Evolutionary conservation across 37 sponge, comb jelly and placozoan species (phyloP).

Genomic region (Theonella swinhoei): DNA sequence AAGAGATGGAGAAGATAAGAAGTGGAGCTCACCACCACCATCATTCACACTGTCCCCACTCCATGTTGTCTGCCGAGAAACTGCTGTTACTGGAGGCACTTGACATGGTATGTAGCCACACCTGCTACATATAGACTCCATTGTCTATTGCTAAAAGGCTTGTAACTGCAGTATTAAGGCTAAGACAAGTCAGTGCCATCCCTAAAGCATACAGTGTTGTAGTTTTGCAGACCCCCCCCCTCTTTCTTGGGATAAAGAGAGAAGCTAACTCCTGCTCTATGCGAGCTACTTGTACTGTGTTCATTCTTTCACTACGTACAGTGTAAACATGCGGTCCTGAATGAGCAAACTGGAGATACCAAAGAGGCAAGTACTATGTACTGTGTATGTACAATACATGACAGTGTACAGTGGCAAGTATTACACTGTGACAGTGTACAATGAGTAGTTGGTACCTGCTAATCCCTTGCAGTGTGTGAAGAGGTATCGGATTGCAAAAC

Average conservation of each 20-base stretch:
- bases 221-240: too few species aligned
- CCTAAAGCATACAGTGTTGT: too few species aligned
- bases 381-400: too few species aligned
- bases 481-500: conserved; percentile 55
- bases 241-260: too few species aligned
- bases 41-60: background rate
- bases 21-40: background rate
- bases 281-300: too few species aligned
- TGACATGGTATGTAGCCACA: conserved; percentile 41
- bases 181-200: too few species aligned
- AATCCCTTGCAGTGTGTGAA: conserved; percentile 56
- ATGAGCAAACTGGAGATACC: conserved; percentile 22
- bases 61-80: conserved; percentile 44
- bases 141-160: too few species aligned
- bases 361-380: conserved; percentile 38
- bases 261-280: background rate
- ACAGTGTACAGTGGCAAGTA: background rate
- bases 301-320: conserved; percentile 5
- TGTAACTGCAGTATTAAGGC: too few species aligned
- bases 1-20: conserved; percentile 13
- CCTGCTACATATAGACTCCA: background rate
- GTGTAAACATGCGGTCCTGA: conserved; percentile 61
- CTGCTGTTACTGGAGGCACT: conserved; percentile 53
- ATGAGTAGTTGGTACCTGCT: too few species aligned
- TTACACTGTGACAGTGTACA: too few species aligned